Percentiles rank a stretch among this genome's conserved stretches.
Evolutionary conservation across 2,797 vertebrate genomes (phyloP).

Genomic region (Megaceryle alcyon): DNA sequence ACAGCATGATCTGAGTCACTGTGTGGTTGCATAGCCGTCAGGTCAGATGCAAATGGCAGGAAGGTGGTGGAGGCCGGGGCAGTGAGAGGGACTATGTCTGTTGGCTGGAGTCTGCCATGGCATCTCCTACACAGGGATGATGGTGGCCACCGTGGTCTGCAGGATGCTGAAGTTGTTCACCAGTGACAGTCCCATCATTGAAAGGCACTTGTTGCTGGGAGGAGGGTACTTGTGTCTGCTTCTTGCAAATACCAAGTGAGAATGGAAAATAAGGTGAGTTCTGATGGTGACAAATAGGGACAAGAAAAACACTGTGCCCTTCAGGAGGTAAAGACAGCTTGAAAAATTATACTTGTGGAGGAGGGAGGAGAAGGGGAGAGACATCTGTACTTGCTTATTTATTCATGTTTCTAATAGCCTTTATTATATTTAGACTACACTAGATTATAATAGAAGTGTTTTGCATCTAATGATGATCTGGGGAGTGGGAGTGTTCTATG

Average conservation of each 20-base stretch:
- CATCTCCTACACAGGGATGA: neutral
- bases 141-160: fast-evolving
- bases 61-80: neutral
- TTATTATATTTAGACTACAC: neutral
- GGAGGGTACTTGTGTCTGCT: neutral
- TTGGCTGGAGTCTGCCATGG: fast-evolving
- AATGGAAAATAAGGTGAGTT: neutral
- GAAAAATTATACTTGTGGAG: neutral
- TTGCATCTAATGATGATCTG: neutral
- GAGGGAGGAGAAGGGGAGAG: neutral
- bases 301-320: neutral
- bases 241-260: neutral
- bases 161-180: neutral
- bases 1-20: fast-evolving
- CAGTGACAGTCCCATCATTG: fast-evolving
- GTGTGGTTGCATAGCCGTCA: fast-evolving
- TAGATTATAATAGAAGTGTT: neutral
- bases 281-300: neutral
- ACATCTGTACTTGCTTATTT: constrained; percentile 25
- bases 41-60: neutral
- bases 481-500: neutral
- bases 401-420: constrained; percentile 16
- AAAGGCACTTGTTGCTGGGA: neutral
- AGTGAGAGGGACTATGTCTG: fast-evolving
- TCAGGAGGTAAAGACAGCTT: neutral